These are phyloP conservation scores for Tribolium madens DNA, from an alignment of 1,140 invertebrate genomes.

Conservation along the genomic window DNA sequence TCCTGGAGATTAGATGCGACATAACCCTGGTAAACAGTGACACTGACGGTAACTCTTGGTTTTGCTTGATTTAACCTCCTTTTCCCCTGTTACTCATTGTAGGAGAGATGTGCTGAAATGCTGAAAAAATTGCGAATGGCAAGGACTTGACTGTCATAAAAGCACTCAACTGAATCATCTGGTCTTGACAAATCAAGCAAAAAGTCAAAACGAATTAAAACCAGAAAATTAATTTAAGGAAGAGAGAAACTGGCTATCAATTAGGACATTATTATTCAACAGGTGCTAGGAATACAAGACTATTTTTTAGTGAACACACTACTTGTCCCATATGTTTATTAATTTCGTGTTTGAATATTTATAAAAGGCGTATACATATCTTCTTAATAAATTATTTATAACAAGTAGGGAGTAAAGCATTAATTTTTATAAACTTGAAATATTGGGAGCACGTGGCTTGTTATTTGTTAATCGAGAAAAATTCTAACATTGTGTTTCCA, in stretches of 20 bases:
- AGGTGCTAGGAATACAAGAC: background rate
- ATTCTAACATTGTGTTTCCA: background rate
- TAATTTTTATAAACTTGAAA: background rate
- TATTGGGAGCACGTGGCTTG: background rate
- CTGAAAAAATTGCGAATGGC: constrained; percentile 9
- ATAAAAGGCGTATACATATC: background rate
- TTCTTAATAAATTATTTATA: constrained; percentile 2
- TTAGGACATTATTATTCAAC: background rate
- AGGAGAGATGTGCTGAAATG: background rate
- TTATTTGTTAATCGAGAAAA: no score
- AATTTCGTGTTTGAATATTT: constrained; percentile 13
- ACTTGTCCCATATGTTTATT: constrained; percentile 9
- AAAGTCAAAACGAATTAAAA: background rate
- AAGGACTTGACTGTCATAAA: constrained; percentile 6
- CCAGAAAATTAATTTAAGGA: background rate
- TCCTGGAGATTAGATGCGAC: background rate
- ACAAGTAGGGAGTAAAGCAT: background rate
- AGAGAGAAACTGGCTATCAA: background rate
- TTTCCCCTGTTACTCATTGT: constrained; percentile 6
- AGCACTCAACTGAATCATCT: background rate
- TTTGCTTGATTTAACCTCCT: constrained; percentile 15
- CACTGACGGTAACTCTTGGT: background rate
- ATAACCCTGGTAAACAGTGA: constrained; percentile 4
- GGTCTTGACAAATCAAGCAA: background rate
- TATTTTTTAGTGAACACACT: background rate